These are phyloP conservation scores for Cactoblastis cactorum DNA, from an alignment of 2,888 invertebrate genomes.

Conservation along the genomic window DNA sequence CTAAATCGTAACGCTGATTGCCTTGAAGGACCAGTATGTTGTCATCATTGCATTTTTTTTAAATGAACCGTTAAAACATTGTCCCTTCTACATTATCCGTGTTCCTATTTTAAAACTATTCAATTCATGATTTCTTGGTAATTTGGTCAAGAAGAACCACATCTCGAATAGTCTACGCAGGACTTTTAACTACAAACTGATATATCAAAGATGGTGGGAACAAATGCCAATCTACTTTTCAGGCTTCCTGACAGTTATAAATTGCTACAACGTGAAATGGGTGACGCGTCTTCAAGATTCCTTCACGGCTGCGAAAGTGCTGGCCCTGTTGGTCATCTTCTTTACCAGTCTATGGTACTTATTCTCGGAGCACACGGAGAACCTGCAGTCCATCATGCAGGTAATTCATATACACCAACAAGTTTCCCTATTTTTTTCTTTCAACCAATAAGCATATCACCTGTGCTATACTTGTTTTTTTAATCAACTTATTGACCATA, in stretches of 20 bases:
- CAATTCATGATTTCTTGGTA: too few species aligned
- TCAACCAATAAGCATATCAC: too few species aligned
- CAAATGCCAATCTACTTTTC: too few species aligned
- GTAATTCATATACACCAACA: background rate
- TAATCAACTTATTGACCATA: too few species aligned
- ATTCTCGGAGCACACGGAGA: slow-evolving; percentile 84
- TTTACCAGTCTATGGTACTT: slow-evolving; percentile 89
- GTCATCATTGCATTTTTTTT: background rate
- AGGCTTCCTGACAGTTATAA: slow-evolving; percentile 93
- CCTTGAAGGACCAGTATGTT: slow-evolving; percentile 4
- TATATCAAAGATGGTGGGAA: too few species aligned
- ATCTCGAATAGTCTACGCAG: too few species aligned
- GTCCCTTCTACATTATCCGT: too few species aligned
- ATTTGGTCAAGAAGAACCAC: too few species aligned
- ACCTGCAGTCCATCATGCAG: slow-evolving; percentile 85
- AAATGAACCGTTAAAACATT: background rate
- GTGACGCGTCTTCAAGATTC: slow-evolving; percentile 95
- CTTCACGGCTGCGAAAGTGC: slow-evolving; percentile 94
- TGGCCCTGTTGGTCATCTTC: slow-evolving; percentile 91
- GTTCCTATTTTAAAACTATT: too few species aligned
- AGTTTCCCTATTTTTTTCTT: too few species aligned
- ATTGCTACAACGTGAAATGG: slow-evolving; percentile 97
- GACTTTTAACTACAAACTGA: too few species aligned
- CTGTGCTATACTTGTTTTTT: too few species aligned
- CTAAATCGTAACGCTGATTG: slow-evolving; percentile 34